These are phyloP conservation scores for Cataglyphis rosenhaueri DNA, from an alignment of 2,888 invertebrate species.

Conservation along the genomic window DNA sequence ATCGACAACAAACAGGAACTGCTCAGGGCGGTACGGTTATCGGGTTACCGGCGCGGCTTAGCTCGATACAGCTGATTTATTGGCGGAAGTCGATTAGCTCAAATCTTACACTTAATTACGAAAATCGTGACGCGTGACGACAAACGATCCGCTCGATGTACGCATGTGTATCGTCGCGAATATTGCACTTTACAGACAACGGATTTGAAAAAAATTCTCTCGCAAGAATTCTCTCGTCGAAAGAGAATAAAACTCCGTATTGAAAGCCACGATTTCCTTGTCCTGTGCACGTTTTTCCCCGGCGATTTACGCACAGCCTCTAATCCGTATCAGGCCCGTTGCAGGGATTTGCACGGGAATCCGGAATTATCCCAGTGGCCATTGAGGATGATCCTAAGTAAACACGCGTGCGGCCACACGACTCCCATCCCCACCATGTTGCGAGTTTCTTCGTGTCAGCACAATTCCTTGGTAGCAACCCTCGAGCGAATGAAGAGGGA, in stretches of 20 bases:
- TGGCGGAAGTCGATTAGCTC: constrained; percentile 81
- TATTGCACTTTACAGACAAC: neutral
- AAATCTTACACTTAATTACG: constrained; percentile 78
- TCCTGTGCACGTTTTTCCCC: constrained; percentile 27
- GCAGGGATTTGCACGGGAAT: constrained; percentile 70
- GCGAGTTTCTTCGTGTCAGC: constrained; percentile 39
- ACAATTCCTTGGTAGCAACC: constrained; percentile 68
- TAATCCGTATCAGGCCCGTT: constrained; percentile 69
- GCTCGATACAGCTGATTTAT: constrained; percentile 77
- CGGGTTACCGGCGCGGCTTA: constrained; percentile 74
- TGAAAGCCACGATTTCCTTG: neutral
- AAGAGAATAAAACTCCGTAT: neutral
- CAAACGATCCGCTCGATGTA: neutral
- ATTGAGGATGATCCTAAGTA: constrained; percentile 83
- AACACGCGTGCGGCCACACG: constrained; percentile 83
- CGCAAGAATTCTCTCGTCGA: neutral
- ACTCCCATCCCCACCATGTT: constrained; percentile 77
- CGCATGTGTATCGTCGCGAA: neutral
- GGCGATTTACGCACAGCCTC: constrained; percentile 50
- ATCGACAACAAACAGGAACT: constrained; percentile 81
- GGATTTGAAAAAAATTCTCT: constrained; percentile 11
- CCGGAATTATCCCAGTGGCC: constrained; percentile 74
- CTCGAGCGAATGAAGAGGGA: constrained; percentile 75
- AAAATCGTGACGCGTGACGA: constrained; percentile 56
- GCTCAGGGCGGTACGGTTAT: constrained; percentile 77